Evolutionary conservation across 2,113 vertebrate species (phyloP).

Genomic region (Centropus unirufus): DNA sequence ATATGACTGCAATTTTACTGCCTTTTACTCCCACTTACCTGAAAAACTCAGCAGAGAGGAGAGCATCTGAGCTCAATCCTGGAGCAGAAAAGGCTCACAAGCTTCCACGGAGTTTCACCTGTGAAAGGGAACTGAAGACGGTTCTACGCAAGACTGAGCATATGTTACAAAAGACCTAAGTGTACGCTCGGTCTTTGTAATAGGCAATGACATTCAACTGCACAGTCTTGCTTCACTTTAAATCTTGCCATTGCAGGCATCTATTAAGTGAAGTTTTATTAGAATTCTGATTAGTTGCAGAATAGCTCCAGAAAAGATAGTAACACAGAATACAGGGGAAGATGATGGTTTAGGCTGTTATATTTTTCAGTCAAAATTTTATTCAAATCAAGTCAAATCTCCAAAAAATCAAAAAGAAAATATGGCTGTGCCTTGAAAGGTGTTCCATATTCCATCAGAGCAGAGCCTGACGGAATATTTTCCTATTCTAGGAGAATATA

Average conservation of each 20-base stretch:
- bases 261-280: background rate
- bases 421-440: background rate
- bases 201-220: background rate
- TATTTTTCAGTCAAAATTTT: background rate
- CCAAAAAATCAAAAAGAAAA: background rate
- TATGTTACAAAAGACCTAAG: background rate
- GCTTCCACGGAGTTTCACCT: constrained; percentile 14
- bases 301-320: background rate
- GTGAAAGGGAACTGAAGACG: background rate
- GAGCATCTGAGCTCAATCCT: background rate
- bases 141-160: background rate
- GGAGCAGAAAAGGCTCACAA: background rate
- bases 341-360: background rate
- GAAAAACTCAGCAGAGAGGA: background rate
- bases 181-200: background rate
- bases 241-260: background rate
- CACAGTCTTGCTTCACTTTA: background rate
- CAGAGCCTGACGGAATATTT: background rate
- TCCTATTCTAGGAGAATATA: background rate
- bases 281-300: background rate
- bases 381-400: background rate
- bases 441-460: background rate
- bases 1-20: constrained; percentile 59
- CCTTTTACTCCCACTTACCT: constrained; percentile 64
- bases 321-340: background rate